Percentiles rank a stretch among this genome's conserved stretches.
Conservation (phyloP, 2,113 vertebrate genomes). For the Dolichotis patagonum region DNA sequence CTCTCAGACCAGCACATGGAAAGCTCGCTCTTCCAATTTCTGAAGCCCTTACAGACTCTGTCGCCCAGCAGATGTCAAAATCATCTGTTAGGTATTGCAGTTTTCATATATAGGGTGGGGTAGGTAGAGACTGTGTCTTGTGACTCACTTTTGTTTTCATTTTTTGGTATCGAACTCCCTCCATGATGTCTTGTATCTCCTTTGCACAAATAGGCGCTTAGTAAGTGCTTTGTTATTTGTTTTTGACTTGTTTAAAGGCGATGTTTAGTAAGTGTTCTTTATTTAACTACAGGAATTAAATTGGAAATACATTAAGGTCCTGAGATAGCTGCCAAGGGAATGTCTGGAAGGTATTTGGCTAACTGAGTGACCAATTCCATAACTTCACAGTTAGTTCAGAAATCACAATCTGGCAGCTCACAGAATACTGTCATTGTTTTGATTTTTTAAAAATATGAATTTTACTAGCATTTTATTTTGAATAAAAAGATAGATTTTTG, state of each 20-base stretch:
- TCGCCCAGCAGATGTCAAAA: neutral
- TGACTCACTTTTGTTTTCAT: neutral
- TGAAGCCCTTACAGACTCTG: neutral
- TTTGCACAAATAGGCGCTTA: neutral
- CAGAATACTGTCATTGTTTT: neutral
- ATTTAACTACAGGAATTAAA: neutral
- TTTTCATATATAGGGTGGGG: neutral
- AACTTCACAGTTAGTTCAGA: neutral
- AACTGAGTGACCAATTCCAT: neutral
- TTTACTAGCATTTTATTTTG: conserved; percentile 16
- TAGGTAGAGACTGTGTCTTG: neutral
- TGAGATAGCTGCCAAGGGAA: neutral
- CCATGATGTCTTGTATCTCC: too few relatives aligned
- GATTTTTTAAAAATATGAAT: neutral
- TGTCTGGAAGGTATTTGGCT: conserved; percentile 12
- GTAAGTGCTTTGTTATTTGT: neutral
- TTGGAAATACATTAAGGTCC: neutral
- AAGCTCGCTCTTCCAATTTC: neutral
- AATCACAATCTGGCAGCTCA: neutral
- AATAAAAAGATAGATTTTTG: neutral
- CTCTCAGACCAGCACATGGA: neutral
- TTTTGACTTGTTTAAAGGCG: neutral
- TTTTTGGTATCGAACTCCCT: neutral
- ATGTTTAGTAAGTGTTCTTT: neutral
- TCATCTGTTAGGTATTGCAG: neutral